Evolutionary conservation across 2,113 vertebrate species (phyloP), one percentile per base, ranked within the genome.

Genomic region (Callipepla californica): DNA sequence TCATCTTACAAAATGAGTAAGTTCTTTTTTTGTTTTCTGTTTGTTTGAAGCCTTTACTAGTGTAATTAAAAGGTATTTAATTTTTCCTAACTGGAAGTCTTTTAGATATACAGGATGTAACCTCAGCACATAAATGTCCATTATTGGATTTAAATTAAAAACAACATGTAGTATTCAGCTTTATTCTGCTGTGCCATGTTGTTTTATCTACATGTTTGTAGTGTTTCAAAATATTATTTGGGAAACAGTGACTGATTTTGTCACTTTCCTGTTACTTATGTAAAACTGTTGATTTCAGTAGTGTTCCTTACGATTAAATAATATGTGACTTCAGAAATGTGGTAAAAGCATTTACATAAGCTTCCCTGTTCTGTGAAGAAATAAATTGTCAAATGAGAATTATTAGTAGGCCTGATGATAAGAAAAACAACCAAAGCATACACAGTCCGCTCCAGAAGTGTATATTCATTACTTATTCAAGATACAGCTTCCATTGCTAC

Each of bases 211-310:
- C n/a, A 16, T 5, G 20, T 12, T 13, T 17, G 7, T 7, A 42
- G 8, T 30, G 9, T 42, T 73, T 76, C 14, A 91, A 76, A 63
- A 34, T 76, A 32, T 2, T 26, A 2, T 26, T 89, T 67, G 75
- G 13, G 13, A 80, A 84, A 30, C 8, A 28, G 40, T 40, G 40
- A 6, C 1, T 20, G 4, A 20, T 72, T 63, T 51, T 66, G 26
- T 47, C 2, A 7, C 2, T 13, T 2, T 84, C 30, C 19, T 5
- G 48, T 0, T 1, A 10, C 25, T 34, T 65, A 11, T 1, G 6
- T 67, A 23, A 40, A 45, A 38, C 10, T 57, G 0, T n/a, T 85
- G 7, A 42, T 25, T 67, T 61, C 40, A 58, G 5, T 23, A n/a
- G 11, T 62, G 30, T 11, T 75, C 26, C 6, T 38, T 38, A 20